Evolutionary conservation across 2,113 vertebrate species (phyloP).

Genomic region (Diphyllodes magnificus): DNA sequence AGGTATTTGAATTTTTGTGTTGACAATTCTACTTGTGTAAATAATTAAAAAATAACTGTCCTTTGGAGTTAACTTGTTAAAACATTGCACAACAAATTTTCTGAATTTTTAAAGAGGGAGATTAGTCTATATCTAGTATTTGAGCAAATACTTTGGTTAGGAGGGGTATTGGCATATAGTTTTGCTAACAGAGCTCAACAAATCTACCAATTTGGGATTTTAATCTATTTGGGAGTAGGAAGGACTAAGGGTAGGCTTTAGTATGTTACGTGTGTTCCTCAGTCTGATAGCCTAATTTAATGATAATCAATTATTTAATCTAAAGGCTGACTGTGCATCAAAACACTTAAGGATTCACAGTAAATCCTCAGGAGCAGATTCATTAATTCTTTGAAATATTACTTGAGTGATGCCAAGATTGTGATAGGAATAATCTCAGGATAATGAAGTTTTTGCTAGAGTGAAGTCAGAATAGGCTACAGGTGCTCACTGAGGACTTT

Average conservation of each 20-base stretch:
- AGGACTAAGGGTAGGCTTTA: background rate
- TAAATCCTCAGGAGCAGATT: background rate
- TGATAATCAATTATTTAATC: background rate
- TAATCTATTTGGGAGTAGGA: background rate
- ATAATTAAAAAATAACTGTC: background rate
- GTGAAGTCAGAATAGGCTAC: background rate
- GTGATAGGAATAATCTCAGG: background rate
- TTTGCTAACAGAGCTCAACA: background rate
- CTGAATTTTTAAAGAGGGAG: background rate
- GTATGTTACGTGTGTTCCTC: background rate
- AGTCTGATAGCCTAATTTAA: background rate
- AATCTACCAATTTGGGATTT: background rate
- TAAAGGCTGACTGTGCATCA: background rate
- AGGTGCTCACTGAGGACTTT: background rate
- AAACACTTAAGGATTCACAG: background rate
- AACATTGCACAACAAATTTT: background rate
- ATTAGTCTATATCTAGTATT: background rate
- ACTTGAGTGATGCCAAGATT: background rate
- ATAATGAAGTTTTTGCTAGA: background rate
- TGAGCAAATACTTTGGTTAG: background rate
- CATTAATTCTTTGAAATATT: background rate
- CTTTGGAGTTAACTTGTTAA: background rate
- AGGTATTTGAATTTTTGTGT: background rate
- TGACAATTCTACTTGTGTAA: background rate
- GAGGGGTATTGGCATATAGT: background rate